Base-by-base conservation (phyloP, 2,888 invertebrate species). In the Meteorus colon region DNA sequence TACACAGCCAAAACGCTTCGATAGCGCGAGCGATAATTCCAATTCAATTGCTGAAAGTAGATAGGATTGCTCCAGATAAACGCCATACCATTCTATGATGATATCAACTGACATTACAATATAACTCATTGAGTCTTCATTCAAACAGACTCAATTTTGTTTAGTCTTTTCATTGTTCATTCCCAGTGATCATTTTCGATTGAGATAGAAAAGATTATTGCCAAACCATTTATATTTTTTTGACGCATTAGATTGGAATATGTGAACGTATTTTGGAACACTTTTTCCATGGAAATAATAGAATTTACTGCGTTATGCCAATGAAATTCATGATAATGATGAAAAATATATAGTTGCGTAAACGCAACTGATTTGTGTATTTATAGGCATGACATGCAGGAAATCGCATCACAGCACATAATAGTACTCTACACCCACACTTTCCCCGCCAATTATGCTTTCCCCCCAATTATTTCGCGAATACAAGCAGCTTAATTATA, bases 401-500 rank as follows among this genome's bases (percentile, higher is more conserved):
- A 4, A 55, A 55, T 55, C 5, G 19, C 55, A 55, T 55, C 8
- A 19, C 55, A 24, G 19, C n/a, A n/a, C 19, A 55, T 55, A 55
- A 19, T 19, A 55, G 19, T 6, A 55, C 55, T 19, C 19, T 55
- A 19, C 19, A 8, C 55, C 19, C 55, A 19, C 19, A 19, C 55
- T 55, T 55, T 48, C 65, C 41, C 19, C 55, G 41, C 66, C 71
- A 75, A 75, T 75, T 75, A 75, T 75, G 70, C 65, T 75, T 71
- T 65, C 37, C 31, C 31, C 31, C 74, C 75, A 75, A 75, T 75
- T 75, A 75, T 75, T 66, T 75, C 51, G 71, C 70, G 59, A 75
- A 70, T 70, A 75, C 65, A 71, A 75, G 75, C 70, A 66, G 70
- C 75, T 75, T 75, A 75, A 75, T 75, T 75, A 70, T 75, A 75